Conservation (phyloP, 2,797 vertebrate species). For the Serranus cabrilla region DNA sequence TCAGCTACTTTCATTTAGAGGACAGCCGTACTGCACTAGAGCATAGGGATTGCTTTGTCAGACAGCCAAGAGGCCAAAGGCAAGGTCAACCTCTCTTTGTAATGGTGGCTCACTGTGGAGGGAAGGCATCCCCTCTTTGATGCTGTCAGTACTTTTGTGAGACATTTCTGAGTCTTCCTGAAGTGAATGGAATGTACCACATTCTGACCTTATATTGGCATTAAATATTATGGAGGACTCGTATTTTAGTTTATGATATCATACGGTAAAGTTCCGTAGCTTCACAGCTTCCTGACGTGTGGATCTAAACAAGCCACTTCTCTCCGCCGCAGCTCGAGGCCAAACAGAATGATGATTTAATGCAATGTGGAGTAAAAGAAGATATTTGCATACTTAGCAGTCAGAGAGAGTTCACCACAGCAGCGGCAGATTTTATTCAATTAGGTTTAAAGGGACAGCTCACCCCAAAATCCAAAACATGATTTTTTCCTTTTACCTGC, state of each 20-base stretch:
- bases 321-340: constrained; percentile 31
- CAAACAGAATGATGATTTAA: constrained; percentile 52
- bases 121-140: constrained; percentile 77
- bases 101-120: constrained; percentile 67
- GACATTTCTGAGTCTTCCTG: constrained; percentile 48
- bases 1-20: constrained; percentile 87
- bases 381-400: constrained; percentile 62
- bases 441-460: neutral
- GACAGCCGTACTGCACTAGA: constrained; percentile 81
- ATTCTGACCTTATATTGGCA: constrained; percentile 3
- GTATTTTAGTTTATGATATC: constrained; percentile 9
- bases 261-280: neutral
- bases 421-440: constrained; percentile 35
- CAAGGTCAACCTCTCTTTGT: constrained; percentile 84
- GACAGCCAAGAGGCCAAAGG: constrained; percentile 86
- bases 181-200: constrained; percentile 28
- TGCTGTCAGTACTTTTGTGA: constrained; percentile 60
- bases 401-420: constrained; percentile 40
- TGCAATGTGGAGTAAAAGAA: constrained; percentile 35
- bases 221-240: constrained; percentile 8
- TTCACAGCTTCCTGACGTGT: constrained; percentile 19
- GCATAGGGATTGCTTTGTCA: constrained; percentile 85
- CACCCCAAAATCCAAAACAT: too few relatives aligned
- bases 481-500: too few relatives aligned
- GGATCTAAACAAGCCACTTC: constrained; percentile 24